Conservation (phyloP, 2,113 vertebrate genomes). For the Phyllostomus hastatus region DNA sequence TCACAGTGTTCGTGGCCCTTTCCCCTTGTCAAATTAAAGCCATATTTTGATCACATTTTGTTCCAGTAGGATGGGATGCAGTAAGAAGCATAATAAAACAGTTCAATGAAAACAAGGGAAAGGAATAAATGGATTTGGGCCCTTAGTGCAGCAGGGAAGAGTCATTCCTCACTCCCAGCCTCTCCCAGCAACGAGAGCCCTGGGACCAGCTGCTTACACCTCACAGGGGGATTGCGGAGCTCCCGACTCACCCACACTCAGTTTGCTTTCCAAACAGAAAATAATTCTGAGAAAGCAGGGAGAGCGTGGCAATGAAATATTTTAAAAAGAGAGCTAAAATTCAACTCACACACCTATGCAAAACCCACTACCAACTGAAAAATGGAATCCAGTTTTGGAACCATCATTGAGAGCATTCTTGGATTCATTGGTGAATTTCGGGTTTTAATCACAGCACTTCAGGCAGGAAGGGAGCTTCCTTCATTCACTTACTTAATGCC, state of each 20-base stretch:
- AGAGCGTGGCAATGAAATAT: neutral
- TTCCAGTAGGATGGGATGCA: neutral
- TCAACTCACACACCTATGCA: neutral
- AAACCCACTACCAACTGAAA: neutral
- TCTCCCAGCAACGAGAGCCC: constrained; percentile 42
- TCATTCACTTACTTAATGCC: neutral
- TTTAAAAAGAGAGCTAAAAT: neutral
- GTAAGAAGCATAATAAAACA: neutral
- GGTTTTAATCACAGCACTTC: neutral
- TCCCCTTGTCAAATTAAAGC: constrained; percentile 20
- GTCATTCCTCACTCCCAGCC: neutral
- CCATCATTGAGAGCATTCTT: neutral
- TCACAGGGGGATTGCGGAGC: neutral
- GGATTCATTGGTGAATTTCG: neutral
- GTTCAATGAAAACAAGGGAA: neutral
- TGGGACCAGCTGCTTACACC: neutral
- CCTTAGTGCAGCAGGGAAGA: neutral
- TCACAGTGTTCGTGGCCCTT: neutral
- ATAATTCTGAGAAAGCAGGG: neutral
- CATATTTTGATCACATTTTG: constrained; percentile 41
- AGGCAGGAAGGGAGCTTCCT: neutral
- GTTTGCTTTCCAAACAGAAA: constrained; percentile 45
- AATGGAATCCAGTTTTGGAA: neutral
- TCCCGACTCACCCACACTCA: neutral
- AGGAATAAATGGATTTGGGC: neutral